phyloP scores from a whole-genome alignment of 2,888 invertebrate species.

The Dryadula phaetusa region DNA sequence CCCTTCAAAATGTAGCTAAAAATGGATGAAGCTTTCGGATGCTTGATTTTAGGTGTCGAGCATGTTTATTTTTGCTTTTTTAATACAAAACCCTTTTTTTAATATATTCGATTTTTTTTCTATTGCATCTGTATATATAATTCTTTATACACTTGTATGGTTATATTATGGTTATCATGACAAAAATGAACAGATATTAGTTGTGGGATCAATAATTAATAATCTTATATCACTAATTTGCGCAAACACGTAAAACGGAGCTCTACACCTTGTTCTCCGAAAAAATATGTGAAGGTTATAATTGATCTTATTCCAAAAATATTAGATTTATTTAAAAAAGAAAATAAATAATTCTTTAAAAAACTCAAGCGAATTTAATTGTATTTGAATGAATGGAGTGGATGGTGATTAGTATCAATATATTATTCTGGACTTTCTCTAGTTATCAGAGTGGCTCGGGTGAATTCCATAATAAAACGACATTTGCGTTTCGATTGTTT shows the following conservation, averaged over 20 bases:
- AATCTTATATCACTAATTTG: no score
- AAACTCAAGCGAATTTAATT: slow-evolving; percentile 58
- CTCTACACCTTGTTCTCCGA: no score
- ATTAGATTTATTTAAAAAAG: no score
- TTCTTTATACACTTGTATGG: no score
- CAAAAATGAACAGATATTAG: no score
- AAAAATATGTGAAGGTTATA: no score
- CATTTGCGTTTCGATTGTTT: background rate
- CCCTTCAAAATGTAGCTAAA: slow-evolving; percentile 69
- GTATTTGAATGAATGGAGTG: slow-evolving; percentile 63
- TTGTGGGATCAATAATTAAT: no score
- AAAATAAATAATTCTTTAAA: background rate
- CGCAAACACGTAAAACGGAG: no score
- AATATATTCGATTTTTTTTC: background rate
- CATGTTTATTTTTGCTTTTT: slow-evolving; percentile 3
- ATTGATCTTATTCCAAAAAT: no score
- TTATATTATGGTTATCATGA: no score
- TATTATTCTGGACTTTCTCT: slow-evolving; percentile 72
- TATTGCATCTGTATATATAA: no score
- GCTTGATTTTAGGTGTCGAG: slow-evolving; percentile 35
- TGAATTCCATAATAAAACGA: slow-evolving; percentile 39
- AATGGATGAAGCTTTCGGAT: slow-evolving; percentile 81
- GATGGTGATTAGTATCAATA: slow-evolving; percentile 78
- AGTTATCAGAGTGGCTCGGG: slow-evolving; percentile 78
- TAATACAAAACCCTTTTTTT: background rate